Base-by-base conservation (phyloP, 2,888 invertebrate genomes). In the Crepidodera aurea region DNA sequence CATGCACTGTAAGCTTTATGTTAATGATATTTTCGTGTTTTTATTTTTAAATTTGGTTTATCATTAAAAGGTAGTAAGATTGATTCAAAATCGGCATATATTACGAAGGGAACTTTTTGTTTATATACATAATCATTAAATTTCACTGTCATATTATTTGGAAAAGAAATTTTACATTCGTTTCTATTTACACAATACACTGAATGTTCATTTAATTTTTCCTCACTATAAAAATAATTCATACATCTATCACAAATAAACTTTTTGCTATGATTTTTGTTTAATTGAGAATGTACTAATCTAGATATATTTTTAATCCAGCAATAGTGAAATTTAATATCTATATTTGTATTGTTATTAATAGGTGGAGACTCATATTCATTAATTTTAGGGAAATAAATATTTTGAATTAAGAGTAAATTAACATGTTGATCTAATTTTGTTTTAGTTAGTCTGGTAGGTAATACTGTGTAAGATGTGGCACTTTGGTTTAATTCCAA, bases 61-160 rank as follows among this genome's bases (percentile, higher is more conserved):
- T 13, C 12, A 13, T 12, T 7, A 37, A 37, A 13, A 5, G 37
- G 37, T 15, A 27, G 6, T 8, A 32, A 18, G 15, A 55, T 29
- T 22, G 58, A 64, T 51, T 68, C 70, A 39, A 69, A 48, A 54
- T 70, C 70, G 12, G 68, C 65, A 40, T 69, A 68, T 15, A 69
- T 57, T 22, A 62, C 44, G 57, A 69, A 66, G 1, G 64, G 62
- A 10, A 42, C 42, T 18, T 55, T 19, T 19, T 53, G 22, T 37
- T 53, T 37, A n/a, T 39, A 39, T 1, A 25, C 34, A 51, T 13
- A 40, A 10, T 67, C 61, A 12, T 63, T 56, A 29, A 62, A 69
- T 19, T 54, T 27, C 2, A 68, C 10, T 15, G 15, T 22, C 34
- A 57, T 60, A 2, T 62, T 10, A 42, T 46, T 51, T 4, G 46